A percentile compares a stretch with the other conserved stretches of the same genome.
Evolutionary conservation across 2,113 vertebrate species (phyloP).

Genomic region (Archilochus colubris): DNA sequence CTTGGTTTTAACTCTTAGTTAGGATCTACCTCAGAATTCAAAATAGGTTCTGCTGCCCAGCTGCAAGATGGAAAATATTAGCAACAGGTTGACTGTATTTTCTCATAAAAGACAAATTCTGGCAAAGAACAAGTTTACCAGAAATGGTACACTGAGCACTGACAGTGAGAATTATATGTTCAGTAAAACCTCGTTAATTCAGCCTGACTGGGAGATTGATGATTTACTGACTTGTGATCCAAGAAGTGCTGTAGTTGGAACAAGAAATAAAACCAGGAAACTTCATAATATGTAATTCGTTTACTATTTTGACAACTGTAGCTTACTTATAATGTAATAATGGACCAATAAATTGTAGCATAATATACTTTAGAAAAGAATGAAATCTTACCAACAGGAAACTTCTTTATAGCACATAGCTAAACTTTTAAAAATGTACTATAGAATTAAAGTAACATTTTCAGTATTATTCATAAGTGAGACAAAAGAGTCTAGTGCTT

Average conservation of each 20-base stretch:
- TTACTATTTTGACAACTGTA: conserved; percentile 34
- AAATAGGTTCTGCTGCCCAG: conserved; percentile 40
- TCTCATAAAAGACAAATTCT: conserved; percentile 31
- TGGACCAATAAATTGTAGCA: background rate
- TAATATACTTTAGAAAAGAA: background rate
- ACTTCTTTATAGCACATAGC: background rate
- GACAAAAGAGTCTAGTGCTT: background rate
- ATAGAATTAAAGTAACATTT: background rate
- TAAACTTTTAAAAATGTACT: background rate
- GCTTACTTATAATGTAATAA: background rate
- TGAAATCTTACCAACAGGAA: background rate
- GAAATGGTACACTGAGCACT: conserved; percentile 15
- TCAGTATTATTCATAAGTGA: background rate
- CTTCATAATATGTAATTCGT: background rate
- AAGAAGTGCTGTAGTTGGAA: background rate
- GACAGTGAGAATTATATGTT: conserved; percentile 26
- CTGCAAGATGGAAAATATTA: conserved; percentile 19
- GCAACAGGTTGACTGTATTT: background rate
- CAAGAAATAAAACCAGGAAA: background rate
- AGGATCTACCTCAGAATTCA: conserved; percentile 22
- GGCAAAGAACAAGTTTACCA: background rate
- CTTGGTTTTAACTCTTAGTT: background rate
- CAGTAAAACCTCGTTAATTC: conserved; percentile 44
- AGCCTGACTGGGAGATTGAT: background rate
- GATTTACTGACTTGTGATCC: conserved; percentile 47